Evolutionary conservation across 2,113 vertebrate species (phyloP).

Genomic region (Cyprinodon variegatus): DNA sequence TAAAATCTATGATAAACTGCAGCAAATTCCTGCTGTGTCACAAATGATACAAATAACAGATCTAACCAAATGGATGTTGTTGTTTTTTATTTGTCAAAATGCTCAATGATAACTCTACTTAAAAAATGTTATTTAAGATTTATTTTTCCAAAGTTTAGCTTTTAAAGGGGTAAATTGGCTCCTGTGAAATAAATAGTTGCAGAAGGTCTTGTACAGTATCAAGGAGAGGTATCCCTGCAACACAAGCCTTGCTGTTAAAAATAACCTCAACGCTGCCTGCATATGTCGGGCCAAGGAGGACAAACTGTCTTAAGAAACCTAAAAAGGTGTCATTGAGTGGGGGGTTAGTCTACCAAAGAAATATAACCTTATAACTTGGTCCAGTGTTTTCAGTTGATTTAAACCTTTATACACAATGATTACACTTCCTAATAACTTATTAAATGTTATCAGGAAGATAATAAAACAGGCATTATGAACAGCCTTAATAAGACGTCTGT

Average conservation of each 20-base stretch:
- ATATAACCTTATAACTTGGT: neutral
- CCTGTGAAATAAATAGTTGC: slow-evolving; percentile 44
- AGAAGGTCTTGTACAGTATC: slow-evolving; percentile 57
- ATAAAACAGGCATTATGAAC: neutral
- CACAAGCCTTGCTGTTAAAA: slow-evolving; percentile 70
- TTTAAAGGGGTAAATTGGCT: neutral
- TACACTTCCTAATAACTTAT: neutral
- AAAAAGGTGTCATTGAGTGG: slow-evolving; percentile 72
- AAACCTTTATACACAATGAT: slow-evolving; percentile 2
- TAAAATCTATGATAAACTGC: no score
- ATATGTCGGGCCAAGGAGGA: slow-evolving; percentile 64
- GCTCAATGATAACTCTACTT: no score
- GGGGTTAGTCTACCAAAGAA: slow-evolving; percentile 22
- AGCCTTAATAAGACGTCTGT: neutral
- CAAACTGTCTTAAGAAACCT: slow-evolving; percentile 64
- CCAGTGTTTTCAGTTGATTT: neutral
- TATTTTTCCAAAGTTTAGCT: neutral
- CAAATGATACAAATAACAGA: no score
- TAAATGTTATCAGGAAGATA: neutral
- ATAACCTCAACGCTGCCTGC: slow-evolving; percentile 68
- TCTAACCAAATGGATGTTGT: no score
- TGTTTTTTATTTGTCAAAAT: no score
- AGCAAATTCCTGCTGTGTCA: no score
- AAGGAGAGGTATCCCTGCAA: slow-evolving; percentile 53
- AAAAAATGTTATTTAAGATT: neutral